Evolutionary conservation across 2,888 invertebrate species (phyloP).

Genomic region (Ptycholaimellus sp.): DNA sequence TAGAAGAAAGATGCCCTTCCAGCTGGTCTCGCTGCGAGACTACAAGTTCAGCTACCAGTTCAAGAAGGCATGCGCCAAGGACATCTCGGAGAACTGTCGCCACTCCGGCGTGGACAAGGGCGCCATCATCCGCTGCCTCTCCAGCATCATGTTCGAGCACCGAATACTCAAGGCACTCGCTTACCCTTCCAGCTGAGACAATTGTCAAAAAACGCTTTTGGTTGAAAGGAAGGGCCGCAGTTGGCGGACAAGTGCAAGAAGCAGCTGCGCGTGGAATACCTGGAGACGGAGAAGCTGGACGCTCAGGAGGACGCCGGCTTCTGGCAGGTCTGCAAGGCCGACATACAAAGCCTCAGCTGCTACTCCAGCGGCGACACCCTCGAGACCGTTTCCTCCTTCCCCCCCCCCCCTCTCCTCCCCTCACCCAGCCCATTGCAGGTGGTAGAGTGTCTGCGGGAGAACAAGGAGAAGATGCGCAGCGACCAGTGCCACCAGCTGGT

Average conservation of each 20-base stretch:
- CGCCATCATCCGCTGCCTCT: constrained; percentile 53
- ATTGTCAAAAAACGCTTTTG: no score
- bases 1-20: neutral
- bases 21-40: constrained; percentile 55
- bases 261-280: constrained; percentile 64
- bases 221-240: constrained; percentile 43
- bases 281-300: constrained; percentile 40
- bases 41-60: constrained; percentile 79
- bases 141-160: constrained; percentile 57
- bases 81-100: constrained; percentile 39
- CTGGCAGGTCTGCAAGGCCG: constrained; percentile 2
- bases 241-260: constrained; percentile 67
- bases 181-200: no score
- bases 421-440: no score
- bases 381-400: no score
- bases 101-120: constrained; percentile 19
- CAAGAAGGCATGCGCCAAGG: constrained; percentile 53
- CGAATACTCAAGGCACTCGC: constrained; percentile 30
- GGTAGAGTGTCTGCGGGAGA: constrained; percentile 1
- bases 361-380: no score
- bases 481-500: constrained; percentile 29
- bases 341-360: constrained; percentile 3
- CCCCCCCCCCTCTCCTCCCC: no score
- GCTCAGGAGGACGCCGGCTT: no score
- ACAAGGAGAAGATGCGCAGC: neutral